Percentiles rank a stretch among this genome's conserved stretches.
These are phyloP conservation scores for Hydractinia echinata DNA, from an alignment of 30 jellyfish, hydroid and myxozoan genomes.

Conservation along the genomic window DNA sequence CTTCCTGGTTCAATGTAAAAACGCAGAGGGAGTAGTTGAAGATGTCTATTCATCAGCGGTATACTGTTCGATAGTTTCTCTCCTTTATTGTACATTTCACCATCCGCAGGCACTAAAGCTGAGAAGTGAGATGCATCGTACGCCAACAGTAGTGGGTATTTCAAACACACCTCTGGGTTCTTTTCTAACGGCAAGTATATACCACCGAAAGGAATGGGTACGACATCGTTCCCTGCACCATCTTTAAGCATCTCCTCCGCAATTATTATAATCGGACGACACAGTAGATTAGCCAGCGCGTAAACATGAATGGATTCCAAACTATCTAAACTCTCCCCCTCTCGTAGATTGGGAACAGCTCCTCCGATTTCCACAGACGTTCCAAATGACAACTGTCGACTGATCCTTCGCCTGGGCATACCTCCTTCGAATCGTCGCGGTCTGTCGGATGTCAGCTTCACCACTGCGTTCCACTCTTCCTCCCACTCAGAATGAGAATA, in stretches of 20 bases:
- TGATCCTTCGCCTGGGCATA: conserved; percentile 50
- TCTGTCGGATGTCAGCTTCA: conserved; percentile 64
- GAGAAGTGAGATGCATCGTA: conserved; percentile 88
- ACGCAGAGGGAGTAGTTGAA: conserved; percentile 49
- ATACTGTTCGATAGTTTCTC: conserved; percentile 47
- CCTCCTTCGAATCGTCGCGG: conserved; percentile 45
- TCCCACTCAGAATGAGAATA: conserved; percentile 71
- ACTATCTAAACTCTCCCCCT: conserved; percentile 68
- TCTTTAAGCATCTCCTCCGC: conserved; percentile 78
- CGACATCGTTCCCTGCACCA: conserved; percentile 63
- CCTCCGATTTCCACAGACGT: conserved; percentile 35
- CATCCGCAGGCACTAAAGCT: conserved; percentile 89
- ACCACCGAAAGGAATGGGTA: conserved; percentile 85
- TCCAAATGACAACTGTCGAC: conserved; percentile 57
- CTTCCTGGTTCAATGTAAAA: conserved; percentile 69
- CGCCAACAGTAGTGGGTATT: conserved; percentile 78
- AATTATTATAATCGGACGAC: conserved; percentile 79
- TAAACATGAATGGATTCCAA: conserved; percentile 81
- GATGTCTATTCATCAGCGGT: conserved; percentile 39
- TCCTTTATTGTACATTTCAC: conserved; percentile 45
- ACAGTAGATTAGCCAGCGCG: conserved; percentile 68
- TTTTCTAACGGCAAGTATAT: conserved; percentile 71
- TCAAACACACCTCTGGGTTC: conserved; percentile 49
- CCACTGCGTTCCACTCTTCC: conserved; percentile 71
- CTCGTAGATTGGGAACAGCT: background rate